Base-by-base conservation (phyloP, 2,113 vertebrate species). In the Oriolus oriolus region DNA sequence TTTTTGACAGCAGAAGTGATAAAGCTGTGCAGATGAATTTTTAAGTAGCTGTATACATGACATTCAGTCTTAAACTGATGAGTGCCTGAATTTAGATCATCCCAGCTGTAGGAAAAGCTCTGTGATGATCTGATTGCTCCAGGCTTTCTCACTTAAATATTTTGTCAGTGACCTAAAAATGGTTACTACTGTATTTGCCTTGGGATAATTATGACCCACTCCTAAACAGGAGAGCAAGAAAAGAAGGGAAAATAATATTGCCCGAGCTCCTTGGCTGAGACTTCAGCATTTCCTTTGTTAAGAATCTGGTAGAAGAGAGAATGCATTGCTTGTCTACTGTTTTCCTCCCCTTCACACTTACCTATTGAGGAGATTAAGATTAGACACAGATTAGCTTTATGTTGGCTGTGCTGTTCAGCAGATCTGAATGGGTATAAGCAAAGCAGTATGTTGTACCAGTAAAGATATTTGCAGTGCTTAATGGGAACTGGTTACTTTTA, bases 1-100 rank as follows among this genome's bases (percentile, higher is more conserved):
- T 89, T 97, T 96, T 97, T 97, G 97, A 97, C 97, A 97, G 96
- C 84, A 89, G 92, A 91, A 95, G 69, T 73, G 95, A 95, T 97
- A 95, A 96, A 94, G 42, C 92, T 77, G 81, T 85, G 93, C 84
- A 96, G 91, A 91, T 97, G 84, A 92, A 90, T 85, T 96, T 96
- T 94, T 91, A 95, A 97, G 96, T 96, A 95, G 89, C 86, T 95
- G 28, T 86, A 64, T 93, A 97, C 87, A 95, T 90, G 87, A 88
- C 41, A 53, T 81, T 60, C 39, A 80, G 54, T 64, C 83, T 95
- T 93, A 93, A 96, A 95, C 57, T 75, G 85, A 50, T 61, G 87
- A 87, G 44, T 84, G 44, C 70, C 71, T 91, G 83, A 79, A 94
- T 93, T 96, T 96, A 93, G 71, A 95, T 96, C 85, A 90, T 90